A percentile compares a stretch with the other conserved stretches of the same genome.
phyloP scores from a whole-genome alignment of 2,797 vertebrate genomes.

The Platyrinchus mystaceus region DNA sequence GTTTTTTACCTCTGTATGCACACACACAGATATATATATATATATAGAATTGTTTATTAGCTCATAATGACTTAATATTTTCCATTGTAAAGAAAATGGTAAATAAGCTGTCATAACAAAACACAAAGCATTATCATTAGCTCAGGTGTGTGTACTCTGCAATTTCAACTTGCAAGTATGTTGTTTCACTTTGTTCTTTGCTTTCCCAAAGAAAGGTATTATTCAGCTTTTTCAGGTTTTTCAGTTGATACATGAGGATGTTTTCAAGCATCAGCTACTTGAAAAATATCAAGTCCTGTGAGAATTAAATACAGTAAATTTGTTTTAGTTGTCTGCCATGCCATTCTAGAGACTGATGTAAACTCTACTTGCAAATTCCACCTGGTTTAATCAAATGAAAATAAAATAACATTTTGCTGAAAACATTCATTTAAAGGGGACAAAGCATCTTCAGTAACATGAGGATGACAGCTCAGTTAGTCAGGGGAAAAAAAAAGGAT shows the following conservation, averaged over 20 bases:
- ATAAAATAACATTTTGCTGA: slow-evolving; percentile 40
- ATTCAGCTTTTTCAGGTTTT: slow-evolving; percentile 41
- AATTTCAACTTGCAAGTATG: slow-evolving; percentile 48
- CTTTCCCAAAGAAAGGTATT: slow-evolving; percentile 47
- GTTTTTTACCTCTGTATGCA: background rate
- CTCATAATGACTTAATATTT: slow-evolving; percentile 1
- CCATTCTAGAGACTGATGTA: slow-evolving; percentile 28
- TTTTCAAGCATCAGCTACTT: slow-evolving; percentile 34
- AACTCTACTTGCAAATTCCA: slow-evolving; percentile 48
- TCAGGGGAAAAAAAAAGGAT: background rate
- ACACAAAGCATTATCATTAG: slow-evolving; percentile 46
- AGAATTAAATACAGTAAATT: slow-evolving; percentile 60
- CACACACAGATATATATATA: background rate
- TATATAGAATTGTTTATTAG: background rate
- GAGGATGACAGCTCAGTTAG: slow-evolving; percentile 16
- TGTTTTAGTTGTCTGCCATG: slow-evolving; percentile 33
- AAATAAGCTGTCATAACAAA: slow-evolving; percentile 34
- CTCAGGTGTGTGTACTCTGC: background rate
- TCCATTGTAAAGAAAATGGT: slow-evolving; percentile 10
- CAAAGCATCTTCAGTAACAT: slow-evolving; percentile 9
- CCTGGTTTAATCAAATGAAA: slow-evolving; percentile 54
- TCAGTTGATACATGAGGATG: slow-evolving; percentile 44
- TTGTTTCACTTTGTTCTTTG: slow-evolving; percentile 43
- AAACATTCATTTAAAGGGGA: slow-evolving; percentile 29
- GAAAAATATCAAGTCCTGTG: slow-evolving; percentile 38